These are phyloP conservation scores for Drosophila yakuba DNA, from an alignment of 1,140 invertebrate genomes.

Conservation along the genomic window DNA sequence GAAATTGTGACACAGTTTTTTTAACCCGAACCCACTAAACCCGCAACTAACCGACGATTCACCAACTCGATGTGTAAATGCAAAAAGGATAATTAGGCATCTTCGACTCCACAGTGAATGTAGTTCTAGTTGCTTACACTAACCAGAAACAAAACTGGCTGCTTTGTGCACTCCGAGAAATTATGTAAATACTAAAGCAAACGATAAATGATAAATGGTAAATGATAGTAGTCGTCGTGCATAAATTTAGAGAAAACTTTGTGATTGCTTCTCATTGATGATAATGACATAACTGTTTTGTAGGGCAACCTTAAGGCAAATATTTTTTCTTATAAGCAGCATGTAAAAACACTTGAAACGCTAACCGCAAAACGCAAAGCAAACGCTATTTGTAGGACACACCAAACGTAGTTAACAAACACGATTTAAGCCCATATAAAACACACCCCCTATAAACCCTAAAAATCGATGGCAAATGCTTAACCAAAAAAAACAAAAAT, in stretches of 20 bases:
- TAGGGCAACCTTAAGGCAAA: slow-evolving; percentile 32
- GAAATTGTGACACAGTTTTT: slow-evolving; percentile 84
- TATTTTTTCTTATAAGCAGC: slow-evolving; percentile 51
- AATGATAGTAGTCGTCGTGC: slow-evolving; percentile 34
- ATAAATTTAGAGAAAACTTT: slow-evolving; percentile 67
- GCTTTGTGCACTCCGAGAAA: slow-evolving; percentile 34
- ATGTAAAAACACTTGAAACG: slow-evolving; percentile 42
- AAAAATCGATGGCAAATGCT: slow-evolving; percentile 27
- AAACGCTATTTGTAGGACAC: slow-evolving; percentile 34
- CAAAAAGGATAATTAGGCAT: slow-evolving; percentile 21
- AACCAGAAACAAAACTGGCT: slow-evolving; percentile 7
- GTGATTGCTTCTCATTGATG: slow-evolving; percentile 78
- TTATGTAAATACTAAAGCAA: slow-evolving; percentile 57
- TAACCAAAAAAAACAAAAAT: slow-evolving; percentile 28
- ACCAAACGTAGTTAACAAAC: slow-evolving; percentile 46
- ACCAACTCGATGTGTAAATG: slow-evolving; percentile 44
- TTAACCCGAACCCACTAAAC: slow-evolving; percentile 43
- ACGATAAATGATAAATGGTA: slow-evolving; percentile 8
- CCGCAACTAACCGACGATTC: slow-evolving; percentile 16
- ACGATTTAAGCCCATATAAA: slow-evolving; percentile 31
- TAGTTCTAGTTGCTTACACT: slow-evolving; percentile 53
- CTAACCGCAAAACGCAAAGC: slow-evolving; percentile 12
- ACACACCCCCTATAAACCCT: slow-evolving; percentile 15
- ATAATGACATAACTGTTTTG: slow-evolving; percentile 45
- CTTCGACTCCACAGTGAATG: slow-evolving; percentile 36